Conservation (phyloP, 2,888 invertebrate genomes). For the Coleophora deauratella region DNA sequence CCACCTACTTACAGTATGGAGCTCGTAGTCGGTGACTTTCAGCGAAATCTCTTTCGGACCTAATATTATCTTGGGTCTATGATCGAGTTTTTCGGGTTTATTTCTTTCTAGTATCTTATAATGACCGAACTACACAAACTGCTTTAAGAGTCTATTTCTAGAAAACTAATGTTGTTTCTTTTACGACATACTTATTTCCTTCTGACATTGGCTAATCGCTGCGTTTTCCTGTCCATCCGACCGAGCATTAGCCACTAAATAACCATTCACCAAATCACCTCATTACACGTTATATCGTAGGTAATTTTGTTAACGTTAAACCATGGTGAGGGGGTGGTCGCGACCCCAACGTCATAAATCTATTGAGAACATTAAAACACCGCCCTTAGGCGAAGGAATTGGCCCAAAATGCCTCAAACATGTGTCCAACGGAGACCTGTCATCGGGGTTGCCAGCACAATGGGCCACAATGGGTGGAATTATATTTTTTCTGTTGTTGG, state of each 20-base stretch:
- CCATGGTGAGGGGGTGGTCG: slow-evolving; percentile 38
- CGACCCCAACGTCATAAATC: slow-evolving; percentile 56
- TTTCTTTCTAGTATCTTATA: no score
- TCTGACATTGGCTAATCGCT: no score
- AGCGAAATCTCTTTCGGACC: no score
- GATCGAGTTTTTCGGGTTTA: no score
- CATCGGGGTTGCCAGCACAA: slow-evolving; percentile 67
- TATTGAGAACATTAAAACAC: slow-evolving; percentile 61
- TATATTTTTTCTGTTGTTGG: slow-evolving; percentile 63
- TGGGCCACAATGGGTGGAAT: slow-evolving; percentile 55
- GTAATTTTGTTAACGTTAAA: slow-evolving; percentile 36
- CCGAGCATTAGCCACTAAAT: slow-evolving; percentile 3
- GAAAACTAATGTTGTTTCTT: no score
- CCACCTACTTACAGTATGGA: no score
- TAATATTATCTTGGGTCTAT: no score
- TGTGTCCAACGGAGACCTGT: slow-evolving; percentile 71
- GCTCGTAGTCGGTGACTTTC: no score
- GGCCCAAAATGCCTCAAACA: slow-evolving; percentile 67
- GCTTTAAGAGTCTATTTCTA: no score
- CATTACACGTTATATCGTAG: slow-evolving; percentile 34
- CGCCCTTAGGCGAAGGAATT: slow-evolving; percentile 65
- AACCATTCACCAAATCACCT: slow-evolving; percentile 21
- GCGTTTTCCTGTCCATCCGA: not conserved
- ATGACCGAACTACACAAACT: no score
- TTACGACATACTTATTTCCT: no score